phyloP scores from a whole-genome alignment of 64 coral and sea anemone genomes.

The Catalaphyllia jardinei region DNA sequence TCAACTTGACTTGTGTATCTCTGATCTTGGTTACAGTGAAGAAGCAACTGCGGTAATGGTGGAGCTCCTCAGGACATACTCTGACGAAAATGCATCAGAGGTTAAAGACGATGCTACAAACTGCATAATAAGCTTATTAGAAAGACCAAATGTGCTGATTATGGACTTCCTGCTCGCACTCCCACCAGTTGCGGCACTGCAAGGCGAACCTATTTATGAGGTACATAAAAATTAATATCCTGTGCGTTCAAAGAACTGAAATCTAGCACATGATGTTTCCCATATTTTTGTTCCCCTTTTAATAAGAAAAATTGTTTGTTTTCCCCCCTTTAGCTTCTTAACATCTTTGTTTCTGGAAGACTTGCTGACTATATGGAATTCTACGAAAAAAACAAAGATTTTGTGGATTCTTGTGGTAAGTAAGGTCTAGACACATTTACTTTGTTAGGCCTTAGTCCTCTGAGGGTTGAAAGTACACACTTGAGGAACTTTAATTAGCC shows the following conservation, averaged over 20 bases:
- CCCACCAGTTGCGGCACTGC: conserved; percentile 71
- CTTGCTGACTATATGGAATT: conserved; percentile 84
- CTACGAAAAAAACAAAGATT: conserved; percentile 82
- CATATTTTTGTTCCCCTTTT: neutral
- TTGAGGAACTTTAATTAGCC: too few relatives aligned
- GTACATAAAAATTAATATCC: conserved; percentile 40
- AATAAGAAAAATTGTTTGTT: neutral
- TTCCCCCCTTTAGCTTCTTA: conserved; percentile 61
- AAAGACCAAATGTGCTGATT: conserved; percentile 81
- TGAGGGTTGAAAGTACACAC: too few relatives aligned
- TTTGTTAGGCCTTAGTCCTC: too few relatives aligned
- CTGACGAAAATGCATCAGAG: conserved; percentile 82
- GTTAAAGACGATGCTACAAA: conserved; percentile 90
- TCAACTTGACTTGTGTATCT: neutral
- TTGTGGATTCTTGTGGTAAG: conserved; percentile 88
- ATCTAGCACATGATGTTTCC: too few relatives aligned
- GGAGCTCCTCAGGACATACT: conserved; percentile 92
- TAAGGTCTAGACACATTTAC: neutral
- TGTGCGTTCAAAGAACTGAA: too few relatives aligned
- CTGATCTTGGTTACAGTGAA: conserved; percentile 58
- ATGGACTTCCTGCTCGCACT: conserved; percentile 88
- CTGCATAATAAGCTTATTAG: conserved; percentile 84
- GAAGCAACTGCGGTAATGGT: conserved; percentile 92
- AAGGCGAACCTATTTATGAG: conserved; percentile 89
- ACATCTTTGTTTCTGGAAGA: conserved; percentile 86